Base-by-base conservation (phyloP, 2,888 invertebrate species). In the Tillus elongatus region DNA sequence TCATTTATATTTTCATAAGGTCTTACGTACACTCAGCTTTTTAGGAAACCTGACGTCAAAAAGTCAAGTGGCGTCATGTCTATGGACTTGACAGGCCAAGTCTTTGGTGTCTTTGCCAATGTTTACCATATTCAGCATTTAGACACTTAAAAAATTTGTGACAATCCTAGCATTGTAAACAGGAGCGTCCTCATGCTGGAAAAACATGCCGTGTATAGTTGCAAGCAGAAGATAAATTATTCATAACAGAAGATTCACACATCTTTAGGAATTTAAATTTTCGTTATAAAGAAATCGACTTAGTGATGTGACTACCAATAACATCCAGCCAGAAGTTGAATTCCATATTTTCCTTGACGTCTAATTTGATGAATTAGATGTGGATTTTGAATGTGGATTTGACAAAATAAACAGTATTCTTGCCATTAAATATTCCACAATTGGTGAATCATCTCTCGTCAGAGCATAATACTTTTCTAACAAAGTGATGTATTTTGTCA, bases 81-180 rank as follows among this genome's bases (percentile, higher is more conserved):
- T 19, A n/a, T 6, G n/a, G 24, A 19, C 24, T n/a, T 19, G n/a
- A n/a, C n/a, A 19, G 24, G 24, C 24, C n/a, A 19, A n/a, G 24
- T 19, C 24, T 19, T 19, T 19, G 24, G n/a, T 19, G 6, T 6
- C 6, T n/a, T 19, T 8, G n/a, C 24, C 6, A 19, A 19, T 19
- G n/a, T 19, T 19, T n/a, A n/a, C 24, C 24, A n/a, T 19, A 19
- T 19, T 19, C 6, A 19, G 24, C 24, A 19, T 19, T 19, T n/a
- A n/a, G n/a, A n/a, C n/a, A n/a, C n/a, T n/a, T 8, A 19, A 19
- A 19, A 19, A 19, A 19, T 19, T n/a, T 19, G 24, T 19, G 24
- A 19, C 24, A 19, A 19, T 19, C 24, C 24, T 19, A 19, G 24
- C 24, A 19, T 19, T 19, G n/a, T 19, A n/a, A 19, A n/a, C 24